Evolutionary conservation across 2,888 invertebrate genomes (phyloP).

Genomic region (Alloplasta piceator): DNA sequence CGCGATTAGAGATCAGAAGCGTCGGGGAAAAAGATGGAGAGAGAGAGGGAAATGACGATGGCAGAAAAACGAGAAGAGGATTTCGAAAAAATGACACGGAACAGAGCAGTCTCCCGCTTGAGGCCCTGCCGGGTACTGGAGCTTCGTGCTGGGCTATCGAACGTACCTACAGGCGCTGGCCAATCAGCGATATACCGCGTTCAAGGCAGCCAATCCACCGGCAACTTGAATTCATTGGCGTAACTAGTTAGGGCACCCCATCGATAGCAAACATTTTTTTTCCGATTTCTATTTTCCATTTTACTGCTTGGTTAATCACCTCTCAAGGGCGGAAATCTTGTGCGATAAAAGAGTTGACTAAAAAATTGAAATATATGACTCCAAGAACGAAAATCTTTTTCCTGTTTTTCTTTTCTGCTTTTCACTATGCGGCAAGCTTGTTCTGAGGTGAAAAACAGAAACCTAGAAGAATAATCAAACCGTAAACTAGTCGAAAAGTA

Average conservation of each 20-base stretch:
- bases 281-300: not conserved
- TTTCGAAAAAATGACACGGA: slow-evolving; percentile 52
- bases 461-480: too few species aligned
- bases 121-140: slow-evolving; percentile 82
- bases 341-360: too few species aligned
- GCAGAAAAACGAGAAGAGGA: slow-evolving; percentile 34
- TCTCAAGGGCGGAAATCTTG: too few species aligned
- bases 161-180: slow-evolving; percentile 77
- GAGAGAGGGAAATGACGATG: slow-evolving; percentile 15
- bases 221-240: slow-evolving; percentile 52
- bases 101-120: slow-evolving; percentile 77
- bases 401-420: too few species aligned
- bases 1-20: not conserved
- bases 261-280: not conserved
- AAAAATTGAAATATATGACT: too few species aligned
- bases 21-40: slow-evolving; percentile 27
- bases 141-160: slow-evolving; percentile 79
- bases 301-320: too few species aligned
- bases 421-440: too few species aligned
- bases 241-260: slow-evolving; percentile 31
- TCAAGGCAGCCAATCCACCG: slow-evolving; percentile 69
- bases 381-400: too few species aligned
- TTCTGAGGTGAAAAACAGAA: too few species aligned
- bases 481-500: too few species aligned
- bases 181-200: slow-evolving; percentile 76